Evolutionary conservation across 2,113 vertebrate species (phyloP).

Genomic region (Xenus cinereus): DNA sequence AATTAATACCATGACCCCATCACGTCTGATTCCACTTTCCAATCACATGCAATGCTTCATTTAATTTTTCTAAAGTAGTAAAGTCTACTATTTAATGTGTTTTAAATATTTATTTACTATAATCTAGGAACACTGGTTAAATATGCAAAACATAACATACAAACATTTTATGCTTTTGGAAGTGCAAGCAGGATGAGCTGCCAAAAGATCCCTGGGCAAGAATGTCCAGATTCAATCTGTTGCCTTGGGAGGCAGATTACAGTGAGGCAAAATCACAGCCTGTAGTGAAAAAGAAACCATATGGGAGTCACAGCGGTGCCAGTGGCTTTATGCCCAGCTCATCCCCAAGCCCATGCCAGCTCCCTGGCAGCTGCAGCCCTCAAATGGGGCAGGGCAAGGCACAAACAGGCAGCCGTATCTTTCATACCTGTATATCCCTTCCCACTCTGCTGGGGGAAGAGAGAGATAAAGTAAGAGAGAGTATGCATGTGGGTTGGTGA

Average conservation of each 20-base stretch:
- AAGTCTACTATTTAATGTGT: neutral
- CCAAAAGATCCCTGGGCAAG: conserved; percentile 41
- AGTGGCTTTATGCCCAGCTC: neutral
- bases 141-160: neutral
- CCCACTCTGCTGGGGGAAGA: neutral
- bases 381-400: neutral
- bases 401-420: neutral
- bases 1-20: neutral
- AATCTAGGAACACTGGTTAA: neutral
- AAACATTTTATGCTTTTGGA: conserved; percentile 45
- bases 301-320: conserved; percentile 11
- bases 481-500: neutral
- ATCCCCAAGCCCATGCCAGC: neutral
- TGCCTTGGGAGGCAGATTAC: conserved; percentile 1
- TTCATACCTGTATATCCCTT: neutral
- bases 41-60: neutral
- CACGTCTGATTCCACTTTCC: neutral
- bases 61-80: neutral
- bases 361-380: neutral
- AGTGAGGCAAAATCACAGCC: neutral
- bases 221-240: conserved; percentile 38
- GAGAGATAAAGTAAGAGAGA: neutral
- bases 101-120: neutral
- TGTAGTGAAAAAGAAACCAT: neutral
- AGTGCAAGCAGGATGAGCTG: neutral